Conservation (phyloP, 2,113 vertebrate genomes). For the Athene cunicularia region DNA sequence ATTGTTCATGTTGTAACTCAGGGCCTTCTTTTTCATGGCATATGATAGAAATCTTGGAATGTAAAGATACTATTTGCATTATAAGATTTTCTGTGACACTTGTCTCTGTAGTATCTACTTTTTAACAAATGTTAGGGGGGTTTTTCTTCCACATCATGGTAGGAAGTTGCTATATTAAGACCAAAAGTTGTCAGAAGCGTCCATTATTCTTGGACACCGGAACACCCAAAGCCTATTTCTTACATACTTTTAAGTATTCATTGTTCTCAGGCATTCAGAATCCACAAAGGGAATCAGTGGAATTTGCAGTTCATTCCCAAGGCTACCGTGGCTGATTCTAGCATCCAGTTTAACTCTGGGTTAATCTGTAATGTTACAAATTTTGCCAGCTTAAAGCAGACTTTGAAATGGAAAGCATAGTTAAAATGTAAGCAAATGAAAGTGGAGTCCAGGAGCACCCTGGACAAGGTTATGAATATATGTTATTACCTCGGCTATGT, state of each 20-base stretch:
- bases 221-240: neutral
- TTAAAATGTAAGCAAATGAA: neutral
- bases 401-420: neutral
- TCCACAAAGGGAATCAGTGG: neutral
- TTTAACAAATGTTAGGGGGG: neutral
- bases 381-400: neutral
- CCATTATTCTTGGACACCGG: neutral
- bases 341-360: neutral
- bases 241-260: neutral
- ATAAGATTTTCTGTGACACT: neutral
- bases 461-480: neutral
- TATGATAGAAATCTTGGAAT: neutral
- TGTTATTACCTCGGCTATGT: neutral
- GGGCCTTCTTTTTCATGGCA: neutral
- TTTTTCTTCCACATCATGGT: neutral
- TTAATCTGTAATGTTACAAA: neutral
- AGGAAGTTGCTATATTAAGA: neutral
- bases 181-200: neutral
- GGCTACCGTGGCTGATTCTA: neutral
- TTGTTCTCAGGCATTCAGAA: neutral
- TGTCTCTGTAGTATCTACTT: neutral
- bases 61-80: neutral
- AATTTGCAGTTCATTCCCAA: neutral
- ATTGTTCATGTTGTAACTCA: neutral
- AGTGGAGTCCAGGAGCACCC: neutral